Conservation (phyloP, 1,140 invertebrate genomes). For the Wasmannia auropunctata region DNA sequence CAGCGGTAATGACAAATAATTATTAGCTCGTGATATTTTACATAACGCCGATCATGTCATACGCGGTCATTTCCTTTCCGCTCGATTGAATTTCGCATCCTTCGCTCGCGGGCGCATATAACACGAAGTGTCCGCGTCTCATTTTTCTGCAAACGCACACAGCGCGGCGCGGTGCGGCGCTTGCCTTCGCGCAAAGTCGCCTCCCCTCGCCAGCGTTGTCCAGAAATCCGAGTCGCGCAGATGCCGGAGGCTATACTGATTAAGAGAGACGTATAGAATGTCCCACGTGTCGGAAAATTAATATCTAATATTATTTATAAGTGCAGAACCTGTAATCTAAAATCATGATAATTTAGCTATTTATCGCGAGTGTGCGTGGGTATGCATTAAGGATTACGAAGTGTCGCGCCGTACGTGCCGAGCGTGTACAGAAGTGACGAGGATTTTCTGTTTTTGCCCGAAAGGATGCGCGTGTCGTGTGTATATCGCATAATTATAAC, state of each 20-base stretch:
- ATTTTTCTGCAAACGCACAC: neutral
- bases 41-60: conserved; percentile 54
- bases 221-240: neutral
- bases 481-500: neutral
- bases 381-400: neutral
- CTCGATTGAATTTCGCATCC: conserved; percentile 57
- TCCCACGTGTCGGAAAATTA: conserved; percentile 6
- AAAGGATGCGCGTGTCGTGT: neutral
- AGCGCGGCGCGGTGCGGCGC: neutral
- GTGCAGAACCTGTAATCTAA: conserved; percentile 14
- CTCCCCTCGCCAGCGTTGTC: neutral
- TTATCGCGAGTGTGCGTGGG: neutral
- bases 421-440: neutral
- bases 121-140: neutral
- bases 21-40: conserved; percentile 57
- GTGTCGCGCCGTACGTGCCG: neutral
- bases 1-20: conserved; percentile 48
- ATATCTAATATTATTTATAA: conserved; percentile 31
- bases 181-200: neutral
- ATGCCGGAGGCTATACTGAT: neutral
- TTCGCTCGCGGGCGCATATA: conserved; percentile 37
- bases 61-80: conserved; percentile 47
- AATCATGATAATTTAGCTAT: conserved; percentile 12
- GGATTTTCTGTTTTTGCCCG: neutral
- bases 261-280: conserved; percentile 10